Percentiles rank a stretch among this genome's conserved stretches.
phyloP scores from a whole-genome alignment of 2,888 invertebrate species.

The Melinaea marsaeus region DNA sequence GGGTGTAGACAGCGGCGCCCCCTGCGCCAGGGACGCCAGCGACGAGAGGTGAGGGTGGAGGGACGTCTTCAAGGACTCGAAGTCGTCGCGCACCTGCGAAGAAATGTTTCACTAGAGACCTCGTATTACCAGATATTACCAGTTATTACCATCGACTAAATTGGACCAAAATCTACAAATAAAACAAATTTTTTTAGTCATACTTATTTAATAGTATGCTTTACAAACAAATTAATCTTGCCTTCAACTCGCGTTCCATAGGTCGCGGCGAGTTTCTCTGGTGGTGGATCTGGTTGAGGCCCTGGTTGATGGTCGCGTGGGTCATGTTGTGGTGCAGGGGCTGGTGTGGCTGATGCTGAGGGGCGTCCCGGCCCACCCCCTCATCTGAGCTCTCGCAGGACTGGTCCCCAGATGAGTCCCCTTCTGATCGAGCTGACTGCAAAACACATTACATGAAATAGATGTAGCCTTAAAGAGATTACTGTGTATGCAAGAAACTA shows the following conservation, averaged over 20 bases:
- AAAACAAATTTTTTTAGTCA: constrained; percentile 1
- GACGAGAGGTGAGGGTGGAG: constrained; percentile 77
- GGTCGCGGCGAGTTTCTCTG: constrained; percentile 66
- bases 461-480: not conserved
- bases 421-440: constrained; percentile 71
- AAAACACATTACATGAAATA: constrained; percentile 22
- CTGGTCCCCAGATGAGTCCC: constrained; percentile 70
- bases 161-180: not conserved
- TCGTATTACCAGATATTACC: too few species aligned
- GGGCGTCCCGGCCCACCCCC: constrained; percentile 67
- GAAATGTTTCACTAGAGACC: constrained; percentile 8
- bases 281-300: constrained; percentile 49
- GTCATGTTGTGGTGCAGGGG: constrained; percentile 45
- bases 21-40: constrained; percentile 70
- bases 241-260: constrained; percentile 64
- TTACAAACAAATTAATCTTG: constrained; percentile 33
- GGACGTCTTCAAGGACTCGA: constrained; percentile 76
- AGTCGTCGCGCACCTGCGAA: constrained; percentile 68
- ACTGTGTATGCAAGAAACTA: not conserved
- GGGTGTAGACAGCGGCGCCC: constrained; percentile 67
- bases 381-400: constrained; percentile 73
- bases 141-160: too few species aligned
- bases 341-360: constrained; percentile 44
- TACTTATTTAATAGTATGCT: constrained; percentile 3
- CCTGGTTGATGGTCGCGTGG: constrained; percentile 44